These are phyloP conservation scores for Sebastes alutus DNA, from an alignment of 2,797 vertebrate genomes.

Conservation along the genomic window DNA sequence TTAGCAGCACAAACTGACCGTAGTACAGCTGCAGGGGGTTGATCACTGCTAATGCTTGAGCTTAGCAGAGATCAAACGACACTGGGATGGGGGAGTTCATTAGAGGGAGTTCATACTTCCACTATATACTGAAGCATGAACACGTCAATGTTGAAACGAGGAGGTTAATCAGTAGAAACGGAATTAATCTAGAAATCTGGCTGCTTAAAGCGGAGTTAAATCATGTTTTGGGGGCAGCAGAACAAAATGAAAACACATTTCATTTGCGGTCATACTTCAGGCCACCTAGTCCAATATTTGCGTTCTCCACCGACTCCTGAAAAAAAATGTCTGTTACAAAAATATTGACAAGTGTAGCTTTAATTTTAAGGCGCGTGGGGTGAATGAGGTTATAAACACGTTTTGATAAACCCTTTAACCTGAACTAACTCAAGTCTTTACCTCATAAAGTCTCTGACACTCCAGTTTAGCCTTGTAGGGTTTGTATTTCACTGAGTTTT, in stretches of 20 bases:
- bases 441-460: background rate
- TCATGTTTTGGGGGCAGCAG: background rate
- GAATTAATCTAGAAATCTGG: background rate
- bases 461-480: background rate
- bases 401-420: background rate
- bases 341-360: too few relatives aligned
- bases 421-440: background rate
- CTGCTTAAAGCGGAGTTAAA: background rate
- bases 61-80: background rate
- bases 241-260: background rate
- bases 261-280: rapidly evolving
- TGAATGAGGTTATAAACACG: background rate
- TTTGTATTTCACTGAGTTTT: background rate
- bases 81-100: background rate
- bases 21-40: background rate
- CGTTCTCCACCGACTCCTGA: too few relatives aligned
- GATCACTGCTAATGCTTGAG: background rate
- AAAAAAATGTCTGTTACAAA: too few relatives aligned
- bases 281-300: too few relatives aligned
- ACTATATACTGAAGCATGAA: background rate
- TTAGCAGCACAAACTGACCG: background rate
- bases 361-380: background rate
- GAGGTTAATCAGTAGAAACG: background rate
- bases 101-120: too few relatives aligned
- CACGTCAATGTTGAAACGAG: background rate